Evolutionary conservation across 2,113 vertebrate species (phyloP).

Genomic region (Dipodomys ordii): DNA sequence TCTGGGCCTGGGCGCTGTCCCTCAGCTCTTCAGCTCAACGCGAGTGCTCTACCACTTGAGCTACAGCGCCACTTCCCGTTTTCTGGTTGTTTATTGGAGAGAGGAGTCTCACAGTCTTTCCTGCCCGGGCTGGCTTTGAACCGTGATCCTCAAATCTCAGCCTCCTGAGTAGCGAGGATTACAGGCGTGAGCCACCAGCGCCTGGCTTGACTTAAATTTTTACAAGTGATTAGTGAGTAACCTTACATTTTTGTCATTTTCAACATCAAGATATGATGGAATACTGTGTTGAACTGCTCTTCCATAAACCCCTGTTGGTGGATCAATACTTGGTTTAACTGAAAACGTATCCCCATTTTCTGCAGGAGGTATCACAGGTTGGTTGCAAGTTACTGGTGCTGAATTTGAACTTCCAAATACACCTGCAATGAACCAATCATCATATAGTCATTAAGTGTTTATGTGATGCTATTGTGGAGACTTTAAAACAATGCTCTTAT

Average conservation of each 20-base stretch:
- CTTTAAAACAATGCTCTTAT: neutral
- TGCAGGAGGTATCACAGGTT: conserved; percentile 74
- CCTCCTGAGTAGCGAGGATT: no score
- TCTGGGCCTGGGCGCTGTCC: no score
- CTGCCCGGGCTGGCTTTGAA: no score
- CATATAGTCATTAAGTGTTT: conserved; percentile 43
- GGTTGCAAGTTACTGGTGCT: conserved; percentile 69
- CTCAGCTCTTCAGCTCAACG: no score
- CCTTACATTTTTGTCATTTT: conserved; percentile 84
- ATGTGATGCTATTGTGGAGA: conserved; percentile 11
- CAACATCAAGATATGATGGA: conserved; percentile 68
- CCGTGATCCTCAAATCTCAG: no score
- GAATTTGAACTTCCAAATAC: conserved; percentile 88
- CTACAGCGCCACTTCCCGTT: no score
- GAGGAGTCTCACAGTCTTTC: no score
- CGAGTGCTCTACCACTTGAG: no score
- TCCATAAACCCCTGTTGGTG: conserved; percentile 83
- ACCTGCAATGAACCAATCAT: conserved; percentile 85
- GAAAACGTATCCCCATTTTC: conserved; percentile 82
- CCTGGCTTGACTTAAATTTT: conserved; percentile 14
- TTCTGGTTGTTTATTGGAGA: no score
- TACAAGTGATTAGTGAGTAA: neutral
- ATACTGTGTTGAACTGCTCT: conserved; percentile 81
- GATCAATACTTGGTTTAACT: conserved; percentile 76
- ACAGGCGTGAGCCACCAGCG: no score